Evolutionary conservation across 2,888 invertebrate species (phyloP).

Genomic region (Holacanthella duospinosa): DNA sequence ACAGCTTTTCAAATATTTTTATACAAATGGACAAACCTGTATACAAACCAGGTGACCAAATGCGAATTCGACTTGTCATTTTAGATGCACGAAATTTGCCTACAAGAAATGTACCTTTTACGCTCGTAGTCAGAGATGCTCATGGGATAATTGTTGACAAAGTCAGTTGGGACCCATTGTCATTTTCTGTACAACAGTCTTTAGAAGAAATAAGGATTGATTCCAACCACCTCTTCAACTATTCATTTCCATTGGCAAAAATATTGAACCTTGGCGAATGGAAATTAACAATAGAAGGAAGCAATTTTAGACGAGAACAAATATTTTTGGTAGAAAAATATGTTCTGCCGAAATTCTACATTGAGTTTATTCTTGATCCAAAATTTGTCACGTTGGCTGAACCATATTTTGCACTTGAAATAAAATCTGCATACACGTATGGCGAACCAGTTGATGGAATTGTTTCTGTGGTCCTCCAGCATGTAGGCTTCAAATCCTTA

Average conservation of each 20-base stretch:
- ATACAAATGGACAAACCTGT: constrained; percentile 17
- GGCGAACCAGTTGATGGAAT: neutral
- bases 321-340: constrained; percentile 1
- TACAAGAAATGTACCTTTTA: neutral
- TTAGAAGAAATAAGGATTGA: too few species aligned
- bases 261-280: constrained; percentile 8
- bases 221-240: too few species aligned
- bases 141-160: neutral
- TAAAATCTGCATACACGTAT: neutral
- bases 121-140: neutral
- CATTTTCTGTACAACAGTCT: too few species aligned
- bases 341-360: constrained; percentile 3
- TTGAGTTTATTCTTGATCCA: neutral
- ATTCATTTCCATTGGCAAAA: too few species aligned
- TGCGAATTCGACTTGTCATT: constrained; percentile 8
- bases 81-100: neutral
- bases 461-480: neutral
- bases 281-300: neutral
- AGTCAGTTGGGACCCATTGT: neutral
- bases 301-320: neutral
- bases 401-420: neutral
- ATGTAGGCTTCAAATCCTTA: too few species aligned
- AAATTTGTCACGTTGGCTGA: neutral
- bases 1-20: constrained; percentile 7
- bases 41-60: constrained; percentile 13